A percentile compares a stretch with the other conserved stretches of the same genome.
phyloP scores from a whole-genome alignment of 2,113 vertebrate genomes.

The Probosciger aterrimus region DNA sequence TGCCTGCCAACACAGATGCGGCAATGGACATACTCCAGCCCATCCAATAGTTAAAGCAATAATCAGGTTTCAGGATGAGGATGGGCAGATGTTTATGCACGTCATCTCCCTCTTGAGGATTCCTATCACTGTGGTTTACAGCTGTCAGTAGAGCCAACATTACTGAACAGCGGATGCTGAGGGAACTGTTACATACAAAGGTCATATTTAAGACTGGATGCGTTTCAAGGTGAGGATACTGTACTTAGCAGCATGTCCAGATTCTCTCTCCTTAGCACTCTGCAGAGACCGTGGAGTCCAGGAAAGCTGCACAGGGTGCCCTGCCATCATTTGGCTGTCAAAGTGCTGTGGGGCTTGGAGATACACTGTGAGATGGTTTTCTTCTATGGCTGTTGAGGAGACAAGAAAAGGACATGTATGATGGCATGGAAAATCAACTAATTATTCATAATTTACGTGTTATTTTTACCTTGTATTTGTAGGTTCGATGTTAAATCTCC shows the following conservation, averaged over 20 bases:
- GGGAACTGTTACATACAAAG: not conserved
- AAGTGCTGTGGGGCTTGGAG: rapidly evolving
- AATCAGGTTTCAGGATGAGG: not conserved
- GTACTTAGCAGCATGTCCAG: not conserved
- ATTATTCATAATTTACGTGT: not conserved
- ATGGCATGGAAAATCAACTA: not conserved
- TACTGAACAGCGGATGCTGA: not conserved
- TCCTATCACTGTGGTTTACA: not conserved
- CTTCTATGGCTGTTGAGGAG: not conserved
- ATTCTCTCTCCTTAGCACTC: not conserved
- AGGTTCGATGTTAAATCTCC: not conserved
- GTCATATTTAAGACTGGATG: not conserved
- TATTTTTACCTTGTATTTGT: not conserved
- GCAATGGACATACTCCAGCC: not conserved
- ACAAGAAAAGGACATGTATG: not conserved
- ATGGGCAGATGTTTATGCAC: not conserved
- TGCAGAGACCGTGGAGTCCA: not conserved
- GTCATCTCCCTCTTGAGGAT: not conserved
- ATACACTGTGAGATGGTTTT: not conserved
- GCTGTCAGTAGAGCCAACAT: not conserved
- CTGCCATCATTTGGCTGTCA: not conserved
- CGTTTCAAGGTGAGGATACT: not conserved
- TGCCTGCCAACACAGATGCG: not conserved
- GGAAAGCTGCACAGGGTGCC: not conserved
- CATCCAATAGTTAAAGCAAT: not conserved